Evolutionary conservation across 2,888 invertebrate genomes (phyloP).

Genomic region (Philereme vetulata): DNA sequence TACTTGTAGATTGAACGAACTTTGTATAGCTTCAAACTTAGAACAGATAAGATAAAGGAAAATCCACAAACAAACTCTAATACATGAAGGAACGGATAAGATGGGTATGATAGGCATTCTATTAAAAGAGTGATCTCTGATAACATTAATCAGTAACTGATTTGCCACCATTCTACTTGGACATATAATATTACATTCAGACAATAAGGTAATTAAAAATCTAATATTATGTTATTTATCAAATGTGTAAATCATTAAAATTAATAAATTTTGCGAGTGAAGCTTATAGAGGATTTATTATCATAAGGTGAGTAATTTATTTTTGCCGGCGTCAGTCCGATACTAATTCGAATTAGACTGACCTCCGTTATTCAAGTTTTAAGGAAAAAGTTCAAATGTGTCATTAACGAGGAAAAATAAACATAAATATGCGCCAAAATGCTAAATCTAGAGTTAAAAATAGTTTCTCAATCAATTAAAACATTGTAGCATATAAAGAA

Average conservation of each 20-base stretch:
- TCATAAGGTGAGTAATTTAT: neutral
- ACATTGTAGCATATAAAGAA: no score
- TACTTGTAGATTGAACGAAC: no score
- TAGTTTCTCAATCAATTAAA: no score
- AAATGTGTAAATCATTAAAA: neutral
- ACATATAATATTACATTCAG: neutral
- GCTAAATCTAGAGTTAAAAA: no score
- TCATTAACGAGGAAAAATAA: no score
- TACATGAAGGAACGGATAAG: neutral
- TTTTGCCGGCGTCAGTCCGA: no score
- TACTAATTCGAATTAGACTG: no score
- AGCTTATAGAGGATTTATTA: neutral
- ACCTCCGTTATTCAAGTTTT: no score
- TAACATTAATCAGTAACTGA: conserved; percentile 13
- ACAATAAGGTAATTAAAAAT: neutral
- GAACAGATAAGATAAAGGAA: neutral
- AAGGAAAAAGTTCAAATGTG: no score
- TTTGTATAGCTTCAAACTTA: no score
- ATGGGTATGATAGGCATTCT: conserved; percentile 1
- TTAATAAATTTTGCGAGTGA: neutral
- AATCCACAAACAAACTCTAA: conserved; percentile 3
- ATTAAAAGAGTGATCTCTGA: conserved; percentile 3
- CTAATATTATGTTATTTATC: no score
- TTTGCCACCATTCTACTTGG: conserved; percentile 1
- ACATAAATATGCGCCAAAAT: no score